Evolutionary conservation across 1,140 invertebrate species (phyloP).

Genomic region (Mactra quadrangularis): DNA sequence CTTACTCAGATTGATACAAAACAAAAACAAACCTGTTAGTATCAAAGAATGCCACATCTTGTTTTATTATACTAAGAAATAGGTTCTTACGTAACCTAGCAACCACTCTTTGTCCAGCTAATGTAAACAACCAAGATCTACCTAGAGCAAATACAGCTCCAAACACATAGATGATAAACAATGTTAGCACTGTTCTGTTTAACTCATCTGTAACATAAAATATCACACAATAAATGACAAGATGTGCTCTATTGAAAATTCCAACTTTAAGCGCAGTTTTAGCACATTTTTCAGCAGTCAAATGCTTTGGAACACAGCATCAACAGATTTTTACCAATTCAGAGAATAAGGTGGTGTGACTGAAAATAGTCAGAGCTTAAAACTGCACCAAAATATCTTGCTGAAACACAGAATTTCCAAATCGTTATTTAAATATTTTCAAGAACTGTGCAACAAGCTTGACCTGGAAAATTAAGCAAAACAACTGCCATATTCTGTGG

Average conservation of each 20-base stretch:
- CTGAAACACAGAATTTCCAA: no score
- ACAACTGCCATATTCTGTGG: no score
- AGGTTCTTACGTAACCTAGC: conserved; percentile 78
- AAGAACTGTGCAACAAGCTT: no score
- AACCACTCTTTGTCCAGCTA: conserved; percentile 82
- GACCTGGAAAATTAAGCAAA: no score
- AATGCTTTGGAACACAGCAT: background rate
- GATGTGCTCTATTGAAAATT: no score
- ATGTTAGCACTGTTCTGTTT: conserved; percentile 77
- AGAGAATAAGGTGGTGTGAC: no score
- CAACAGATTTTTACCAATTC: background rate
- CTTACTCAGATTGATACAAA: no score
- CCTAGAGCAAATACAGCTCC: conserved; percentile 75
- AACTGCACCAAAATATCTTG: no score
- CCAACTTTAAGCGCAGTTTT: no score
- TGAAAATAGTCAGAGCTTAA: no score
- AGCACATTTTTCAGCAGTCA: background rate
- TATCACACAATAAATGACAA: no score
- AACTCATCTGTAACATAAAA: conserved; percentile 73
- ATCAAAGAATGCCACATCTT: conserved; percentile 83
- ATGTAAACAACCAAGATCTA: conserved; percentile 79
- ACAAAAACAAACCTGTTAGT: conserved; percentile 74
- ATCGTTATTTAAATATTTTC: no score
- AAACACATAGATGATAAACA: conserved; percentile 77
- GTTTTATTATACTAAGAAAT: conserved; percentile 76